A percentile compares a stretch with the other conserved stretches of the same genome.
Conservation (phyloP, 2,113 vertebrate genomes). For the Phaetusa simplex region DNA sequence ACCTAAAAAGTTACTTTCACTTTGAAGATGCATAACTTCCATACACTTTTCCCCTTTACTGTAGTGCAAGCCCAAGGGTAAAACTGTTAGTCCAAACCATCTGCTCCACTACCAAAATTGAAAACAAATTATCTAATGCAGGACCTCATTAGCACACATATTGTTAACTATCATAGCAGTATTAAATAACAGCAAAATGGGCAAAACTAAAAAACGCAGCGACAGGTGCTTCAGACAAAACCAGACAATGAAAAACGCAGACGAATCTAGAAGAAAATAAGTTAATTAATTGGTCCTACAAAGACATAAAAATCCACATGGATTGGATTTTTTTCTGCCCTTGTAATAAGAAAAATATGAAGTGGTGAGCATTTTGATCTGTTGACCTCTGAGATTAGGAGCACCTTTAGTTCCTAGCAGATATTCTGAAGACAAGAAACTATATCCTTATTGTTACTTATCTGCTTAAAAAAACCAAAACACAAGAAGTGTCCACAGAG, state of each 20-base stretch:
- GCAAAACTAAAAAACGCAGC: too few species aligned
- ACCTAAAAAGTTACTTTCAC: background rate
- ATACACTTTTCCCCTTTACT: background rate
- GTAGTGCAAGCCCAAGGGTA: background rate
- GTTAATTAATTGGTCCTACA: background rate
- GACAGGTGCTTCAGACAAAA: background rate
- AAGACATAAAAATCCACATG: background rate
- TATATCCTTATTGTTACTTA: background rate
- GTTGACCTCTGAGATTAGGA: background rate
- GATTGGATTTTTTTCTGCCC: background rate
- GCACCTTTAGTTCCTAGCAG: background rate
- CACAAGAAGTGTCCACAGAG: background rate
- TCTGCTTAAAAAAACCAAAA: background rate
- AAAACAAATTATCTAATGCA: background rate
- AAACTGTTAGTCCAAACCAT: background rate
- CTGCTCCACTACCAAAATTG: background rate
- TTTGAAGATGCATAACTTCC: background rate
- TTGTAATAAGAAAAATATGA: background rate
- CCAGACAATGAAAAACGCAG: background rate
- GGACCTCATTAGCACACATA: background rate
- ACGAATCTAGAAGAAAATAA: background rate
- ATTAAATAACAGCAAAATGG: background rate
- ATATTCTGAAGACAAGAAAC: background rate
- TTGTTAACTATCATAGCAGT: background rate
- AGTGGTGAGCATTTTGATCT: background rate